Percentiles rank a stretch among this genome's conserved stretches.
These are phyloP conservation scores for Chironex yamaguchii DNA, from an alignment of 30 jellyfish, hydroid and myxozoan species.

Conservation along the genomic window DNA sequence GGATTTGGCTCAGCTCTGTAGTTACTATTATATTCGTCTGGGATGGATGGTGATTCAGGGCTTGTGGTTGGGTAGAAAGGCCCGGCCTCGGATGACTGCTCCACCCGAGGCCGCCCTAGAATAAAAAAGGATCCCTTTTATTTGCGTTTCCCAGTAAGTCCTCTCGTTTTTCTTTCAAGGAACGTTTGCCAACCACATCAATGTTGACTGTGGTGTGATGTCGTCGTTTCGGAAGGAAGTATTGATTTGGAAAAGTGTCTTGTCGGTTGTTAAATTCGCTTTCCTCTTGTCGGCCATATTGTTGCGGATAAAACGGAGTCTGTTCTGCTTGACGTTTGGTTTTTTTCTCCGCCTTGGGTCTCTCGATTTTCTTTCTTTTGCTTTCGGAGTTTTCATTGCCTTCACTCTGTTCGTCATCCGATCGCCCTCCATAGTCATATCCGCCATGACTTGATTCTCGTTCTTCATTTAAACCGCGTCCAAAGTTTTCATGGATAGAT, in stretches of 20 bases:
- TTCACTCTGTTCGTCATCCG: background rate
- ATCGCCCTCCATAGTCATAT: constrained; percentile 1
- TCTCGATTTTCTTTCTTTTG: constrained; percentile 86
- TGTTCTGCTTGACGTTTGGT: constrained; percentile 62
- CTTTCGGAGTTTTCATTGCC: constrained; percentile 63
- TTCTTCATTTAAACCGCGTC: background rate
- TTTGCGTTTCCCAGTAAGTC: constrained; percentile 10
- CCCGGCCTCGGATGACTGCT: constrained; percentile 93
- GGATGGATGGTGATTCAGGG: background rate
- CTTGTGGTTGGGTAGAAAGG: background rate
- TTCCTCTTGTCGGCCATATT: background rate
- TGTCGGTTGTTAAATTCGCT: constrained; percentile 64
- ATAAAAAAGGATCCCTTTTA: constrained; percentile 77
- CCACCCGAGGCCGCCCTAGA: constrained; percentile 99
- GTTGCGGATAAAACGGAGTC: constrained; percentile 50
- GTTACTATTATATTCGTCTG: background rate
- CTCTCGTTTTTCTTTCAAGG: constrained; percentile 51
- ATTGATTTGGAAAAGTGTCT: constrained; percentile 22
- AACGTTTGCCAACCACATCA: constrained; percentile 96
- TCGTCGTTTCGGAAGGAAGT: constrained; percentile 55
- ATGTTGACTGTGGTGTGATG: constrained; percentile 95
- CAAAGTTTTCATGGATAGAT: background rate
- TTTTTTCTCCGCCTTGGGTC: constrained; percentile 72
- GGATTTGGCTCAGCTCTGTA: constrained; percentile 33
- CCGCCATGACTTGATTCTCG: background rate